Base-by-base conservation (phyloP, 2,888 invertebrate species). In the Aleiodes leptofemur region DNA sequence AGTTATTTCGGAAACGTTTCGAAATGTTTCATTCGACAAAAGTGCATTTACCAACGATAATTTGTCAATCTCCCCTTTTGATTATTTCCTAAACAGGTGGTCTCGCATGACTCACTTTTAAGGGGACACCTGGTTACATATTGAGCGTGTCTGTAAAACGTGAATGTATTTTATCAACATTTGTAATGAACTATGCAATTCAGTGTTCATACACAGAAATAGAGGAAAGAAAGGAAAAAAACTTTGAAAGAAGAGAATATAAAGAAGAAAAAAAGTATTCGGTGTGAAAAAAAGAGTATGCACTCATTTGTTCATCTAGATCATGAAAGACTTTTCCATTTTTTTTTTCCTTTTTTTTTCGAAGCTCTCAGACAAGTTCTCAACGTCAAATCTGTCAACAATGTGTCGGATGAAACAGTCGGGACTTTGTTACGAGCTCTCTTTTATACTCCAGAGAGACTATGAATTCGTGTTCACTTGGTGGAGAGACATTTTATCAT, bases 71-170 rank as follows among this genome's bases (percentile, higher is more conserved):
- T 34, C 68, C 72, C 68, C 71, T 43, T 59, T 74, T 69, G 50
- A 31, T 69, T 74, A 76, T 77, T 77, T 50, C 69, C 61, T 55
- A 29, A 78, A 78, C 79, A 78, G 78, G 79, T 78, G 79, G 75
- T 69, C 72, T 51, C 57, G 69, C 71, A 55, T 75, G 79, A 78
- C 69, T 76, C 76, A 76, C 50, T 77, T 79, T 73, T 57, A 73
- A 72, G 53, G 61, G 34, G 61, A 71, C 78, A 77, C 78, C 76
- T 77, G 78, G 78, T 64, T 73, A 74, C 50, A 77, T 69, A 80
- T 66, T 73, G 29, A 43, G 68, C 56, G 23, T 9, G 43, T 43
- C 57, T 66, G 29, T 50, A 59, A 57, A 72, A 76, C 72, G 68
- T 72, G 70, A 76, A 77, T 71, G 71, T 68, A 73, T 69, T 75